phyloP scores from a whole-genome alignment of 2,888 invertebrate genomes.

The Serripes groenlandicus region DNA sequence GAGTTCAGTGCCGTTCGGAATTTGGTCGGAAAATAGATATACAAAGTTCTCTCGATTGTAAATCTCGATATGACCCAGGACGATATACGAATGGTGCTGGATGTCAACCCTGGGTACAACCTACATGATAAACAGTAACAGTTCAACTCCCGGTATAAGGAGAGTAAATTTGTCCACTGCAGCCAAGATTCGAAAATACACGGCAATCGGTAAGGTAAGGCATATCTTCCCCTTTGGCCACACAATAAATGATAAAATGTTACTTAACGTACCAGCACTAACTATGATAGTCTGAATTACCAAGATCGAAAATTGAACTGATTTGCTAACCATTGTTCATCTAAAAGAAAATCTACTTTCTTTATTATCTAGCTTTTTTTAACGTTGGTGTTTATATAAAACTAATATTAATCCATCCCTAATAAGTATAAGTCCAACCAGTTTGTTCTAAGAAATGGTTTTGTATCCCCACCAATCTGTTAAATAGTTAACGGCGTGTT shows the following conservation, averaged over 20 bases:
- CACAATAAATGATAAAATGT: neutral
- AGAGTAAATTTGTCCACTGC: neutral
- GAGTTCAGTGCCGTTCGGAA: conserved; percentile 4
- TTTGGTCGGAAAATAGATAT: conserved; percentile 8
- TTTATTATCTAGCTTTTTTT: too few relatives aligned
- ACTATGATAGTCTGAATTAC: conserved; percentile 14
- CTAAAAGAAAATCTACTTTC: too few relatives aligned
- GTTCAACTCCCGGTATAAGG: neutral
- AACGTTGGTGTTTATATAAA: too few relatives aligned
- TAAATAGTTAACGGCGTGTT: too few relatives aligned
- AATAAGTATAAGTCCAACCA: too few relatives aligned
- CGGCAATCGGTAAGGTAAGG: neutral
- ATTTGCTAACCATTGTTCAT: too few relatives aligned
- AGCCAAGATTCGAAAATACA: conserved; percentile 6
- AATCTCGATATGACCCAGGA: conserved; percentile 5
- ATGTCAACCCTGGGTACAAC: conserved; percentile 13
- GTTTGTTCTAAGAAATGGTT: too few relatives aligned
- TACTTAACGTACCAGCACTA: neutral
- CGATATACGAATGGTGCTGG: neutral
- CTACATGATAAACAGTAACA: neutral
- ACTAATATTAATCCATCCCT: too few relatives aligned
- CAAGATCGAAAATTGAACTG: conserved; percentile 7
- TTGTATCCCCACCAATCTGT: too few relatives aligned
- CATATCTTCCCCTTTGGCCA: conserved; percentile 10
- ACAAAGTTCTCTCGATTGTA: conserved; percentile 11